Conservation (phyloP, 2,797 vertebrate species). For the Hafferia zeledoni region DNA sequence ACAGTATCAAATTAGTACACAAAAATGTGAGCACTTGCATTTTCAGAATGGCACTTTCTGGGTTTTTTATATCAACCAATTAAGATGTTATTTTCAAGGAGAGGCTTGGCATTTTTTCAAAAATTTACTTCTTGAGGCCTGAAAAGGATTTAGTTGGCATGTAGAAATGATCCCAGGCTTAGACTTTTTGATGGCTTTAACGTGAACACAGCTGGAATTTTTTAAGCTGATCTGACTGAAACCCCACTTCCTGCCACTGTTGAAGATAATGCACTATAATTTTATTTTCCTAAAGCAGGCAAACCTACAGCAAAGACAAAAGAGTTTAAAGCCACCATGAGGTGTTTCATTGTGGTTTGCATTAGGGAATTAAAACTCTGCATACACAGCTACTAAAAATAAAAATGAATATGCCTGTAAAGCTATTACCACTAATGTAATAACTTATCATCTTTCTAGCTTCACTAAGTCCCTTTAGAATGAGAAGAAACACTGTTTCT, state of each 20-base stretch:
- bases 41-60: constrained; percentile 62
- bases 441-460: neutral
- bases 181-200: constrained; percentile 60
- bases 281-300: neutral
- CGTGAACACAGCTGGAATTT: constrained; percentile 64
- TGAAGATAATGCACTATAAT: constrained; percentile 54
- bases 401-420: neutral
- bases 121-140: constrained; percentile 59
- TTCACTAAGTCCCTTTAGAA: neutral
- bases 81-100: constrained; percentile 75
- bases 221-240: constrained; percentile 71
- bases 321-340: constrained; percentile 1
- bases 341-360: neutral
- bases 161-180: constrained; percentile 57
- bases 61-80: constrained; percentile 70
- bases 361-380: neutral
- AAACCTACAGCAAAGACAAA: constrained; percentile 56
- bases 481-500: neutral
- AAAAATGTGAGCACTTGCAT: constrained; percentile 62
- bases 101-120: constrained; percentile 72
- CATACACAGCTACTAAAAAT: neutral
- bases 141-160: constrained; percentile 67
- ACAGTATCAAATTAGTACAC: constrained; percentile 37
- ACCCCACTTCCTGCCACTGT: constrained; percentile 71
- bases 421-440: neutral